A percentile compares a stretch with the other conserved stretches of the same genome.
Conservation (phyloP, 2,888 invertebrate genomes). For the Meloe dianella region DNA sequence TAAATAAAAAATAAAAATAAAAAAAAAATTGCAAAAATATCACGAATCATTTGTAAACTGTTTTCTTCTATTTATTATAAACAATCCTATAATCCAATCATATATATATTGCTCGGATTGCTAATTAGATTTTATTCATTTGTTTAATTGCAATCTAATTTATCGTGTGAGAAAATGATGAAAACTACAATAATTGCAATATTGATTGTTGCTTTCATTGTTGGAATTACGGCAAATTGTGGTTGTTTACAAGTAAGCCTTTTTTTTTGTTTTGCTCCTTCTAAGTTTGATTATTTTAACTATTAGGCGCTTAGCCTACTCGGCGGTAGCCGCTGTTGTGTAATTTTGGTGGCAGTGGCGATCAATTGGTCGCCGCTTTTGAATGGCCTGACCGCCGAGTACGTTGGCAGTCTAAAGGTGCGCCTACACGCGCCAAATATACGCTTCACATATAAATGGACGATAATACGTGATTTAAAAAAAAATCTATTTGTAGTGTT, state of each 20-base stretch:
- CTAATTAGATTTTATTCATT: neutral
- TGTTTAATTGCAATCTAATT: neutral
- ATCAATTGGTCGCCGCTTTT: too few relatives aligned
- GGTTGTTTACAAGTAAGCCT: slow-evolving; percentile 56
- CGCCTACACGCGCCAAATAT: neutral
- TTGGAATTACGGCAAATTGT: slow-evolving; percentile 47
- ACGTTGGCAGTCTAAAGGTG: slow-evolving; percentile 39
- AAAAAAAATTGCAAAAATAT: neutral
- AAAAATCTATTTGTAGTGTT: slow-evolving; percentile 48
- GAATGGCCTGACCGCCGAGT: too few relatives aligned
- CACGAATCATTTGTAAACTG: neutral
- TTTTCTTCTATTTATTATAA: neutral
- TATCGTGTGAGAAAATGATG: neutral
- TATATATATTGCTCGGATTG: neutral
- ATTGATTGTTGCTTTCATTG: slow-evolving; percentile 34
- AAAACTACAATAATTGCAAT: neutral
- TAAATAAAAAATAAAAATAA: neutral
- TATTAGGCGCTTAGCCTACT: too few relatives aligned
- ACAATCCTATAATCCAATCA: neutral
- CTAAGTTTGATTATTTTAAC: too few relatives aligned
- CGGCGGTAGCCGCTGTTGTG: too few relatives aligned
- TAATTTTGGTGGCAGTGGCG: too few relatives aligned
- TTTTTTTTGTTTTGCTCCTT: too few relatives aligned
- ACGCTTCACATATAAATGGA: too few relatives aligned
- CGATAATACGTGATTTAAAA: too few relatives aligned